phyloP scores from a whole-genome alignment of 2,797 vertebrate species.

The Eidolon dupreanum region DNA sequence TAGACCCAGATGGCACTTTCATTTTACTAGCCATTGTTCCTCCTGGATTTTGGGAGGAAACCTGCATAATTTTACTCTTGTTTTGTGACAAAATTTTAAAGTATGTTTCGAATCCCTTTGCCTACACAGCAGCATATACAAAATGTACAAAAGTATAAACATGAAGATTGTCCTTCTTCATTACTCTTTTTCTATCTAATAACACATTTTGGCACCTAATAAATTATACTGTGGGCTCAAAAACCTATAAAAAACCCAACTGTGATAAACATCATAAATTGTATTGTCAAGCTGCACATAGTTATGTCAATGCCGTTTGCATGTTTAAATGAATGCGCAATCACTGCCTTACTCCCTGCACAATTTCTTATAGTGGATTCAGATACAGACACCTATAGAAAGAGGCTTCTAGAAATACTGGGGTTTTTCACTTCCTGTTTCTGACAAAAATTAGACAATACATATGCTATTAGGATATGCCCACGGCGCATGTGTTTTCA shows the following conservation, averaged over 20 bases:
- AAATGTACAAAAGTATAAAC: constrained; percentile 55
- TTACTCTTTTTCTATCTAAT: background rate
- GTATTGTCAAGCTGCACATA: background rate
- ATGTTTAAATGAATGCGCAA: background rate
- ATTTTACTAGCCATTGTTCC: constrained; percentile 85
- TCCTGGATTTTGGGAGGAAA: constrained; percentile 82
- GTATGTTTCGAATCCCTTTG: constrained; percentile 62
- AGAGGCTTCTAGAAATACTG: background rate
- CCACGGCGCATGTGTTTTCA: background rate
- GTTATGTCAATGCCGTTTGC: background rate
- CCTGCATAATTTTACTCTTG: constrained; percentile 68
- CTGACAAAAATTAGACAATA: constrained; percentile 4
- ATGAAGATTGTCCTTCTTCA: background rate
- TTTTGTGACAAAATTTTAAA: constrained; percentile 75
- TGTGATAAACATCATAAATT: constrained; percentile 5
- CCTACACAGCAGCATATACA: background rate
- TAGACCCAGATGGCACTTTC: constrained; percentile 86
- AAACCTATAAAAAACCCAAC: constrained; percentile 15
- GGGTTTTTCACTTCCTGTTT: background rate
- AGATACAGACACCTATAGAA: background rate
- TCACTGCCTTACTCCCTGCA: background rate
- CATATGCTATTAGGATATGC: background rate
- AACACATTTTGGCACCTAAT: constrained; percentile 27
- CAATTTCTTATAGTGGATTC: background rate
- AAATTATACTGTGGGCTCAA: constrained; percentile 5